phyloP scores from a whole-genome alignment of 1,140 invertebrate species.

The Drosophila guanche region DNA sequence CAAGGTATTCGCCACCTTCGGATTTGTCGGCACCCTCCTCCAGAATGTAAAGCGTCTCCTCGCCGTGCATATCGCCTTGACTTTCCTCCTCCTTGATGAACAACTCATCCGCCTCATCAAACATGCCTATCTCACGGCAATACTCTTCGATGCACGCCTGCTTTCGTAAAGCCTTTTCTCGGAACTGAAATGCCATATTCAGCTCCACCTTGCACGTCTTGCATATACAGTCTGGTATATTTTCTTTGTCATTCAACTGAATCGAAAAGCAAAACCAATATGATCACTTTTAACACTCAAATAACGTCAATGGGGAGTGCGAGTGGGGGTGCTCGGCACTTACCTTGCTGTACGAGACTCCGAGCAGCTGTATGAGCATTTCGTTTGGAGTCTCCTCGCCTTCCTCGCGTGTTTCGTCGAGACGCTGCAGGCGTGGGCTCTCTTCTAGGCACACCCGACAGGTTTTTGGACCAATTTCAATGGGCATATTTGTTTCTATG shows the following conservation, averaged over 20 bases:
- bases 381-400: conserved; percentile 78
- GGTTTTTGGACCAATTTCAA: conserved; percentile 64
- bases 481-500: conserved; percentile 44
- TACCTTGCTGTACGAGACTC: conserved; percentile 67
- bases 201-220: conserved; percentile 71
- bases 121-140: conserved; percentile 50
- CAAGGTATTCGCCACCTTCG: no score
- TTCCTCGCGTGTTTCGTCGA: conserved; percentile 71
- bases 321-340: neutral
- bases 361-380: conserved; percentile 71
- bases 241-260: conserved; percentile 60
- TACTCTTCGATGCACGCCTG: conserved; percentile 63
- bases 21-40: conserved; percentile 26
- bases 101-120: conserved; percentile 53
- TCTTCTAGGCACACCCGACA: conserved; percentile 72
- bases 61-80: conserved; percentile 21
- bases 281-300: neutral
- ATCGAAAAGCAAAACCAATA: neutral
- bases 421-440: conserved; percentile 55
- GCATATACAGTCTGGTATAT: conserved; percentile 72
- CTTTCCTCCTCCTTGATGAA: conserved; percentile 62
- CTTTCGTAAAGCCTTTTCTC: conserved; percentile 64
- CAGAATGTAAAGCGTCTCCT: conserved; percentile 63
- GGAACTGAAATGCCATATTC: conserved; percentile 79
- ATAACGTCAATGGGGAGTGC: no score